A percentile compares a stretch with the other conserved stretches of the same genome.
Conservation (phyloP, 2,113 vertebrate genomes). For the Rhinoderma darwinii region DNA sequence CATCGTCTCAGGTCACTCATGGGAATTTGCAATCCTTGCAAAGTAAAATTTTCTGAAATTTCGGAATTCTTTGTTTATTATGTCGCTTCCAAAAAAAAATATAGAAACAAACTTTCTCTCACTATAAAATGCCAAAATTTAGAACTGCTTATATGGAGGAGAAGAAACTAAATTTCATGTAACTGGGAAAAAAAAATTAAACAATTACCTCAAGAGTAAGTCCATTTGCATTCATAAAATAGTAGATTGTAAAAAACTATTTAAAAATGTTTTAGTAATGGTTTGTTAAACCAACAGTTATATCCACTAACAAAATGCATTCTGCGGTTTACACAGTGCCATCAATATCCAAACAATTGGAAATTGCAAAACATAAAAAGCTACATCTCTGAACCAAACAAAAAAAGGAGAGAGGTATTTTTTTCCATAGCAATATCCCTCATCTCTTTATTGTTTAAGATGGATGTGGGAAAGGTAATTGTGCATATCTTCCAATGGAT, state of each 20-base stretch:
- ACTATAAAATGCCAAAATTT: constrained; percentile 21
- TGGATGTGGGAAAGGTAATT: background rate
- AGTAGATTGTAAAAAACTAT: constrained; percentile 18
- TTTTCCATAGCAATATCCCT: background rate
- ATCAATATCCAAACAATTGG: background rate
- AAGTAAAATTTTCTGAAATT: background rate
- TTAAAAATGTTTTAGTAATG: background rate
- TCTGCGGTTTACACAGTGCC: background rate
- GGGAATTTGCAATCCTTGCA: background rate
- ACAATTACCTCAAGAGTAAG: constrained; percentile 59
- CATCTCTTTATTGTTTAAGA: background rate
- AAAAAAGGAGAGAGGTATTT: background rate
- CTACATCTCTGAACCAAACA: background rate
- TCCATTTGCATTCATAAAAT: constrained; percentile 47
- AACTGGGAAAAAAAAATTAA: constrained; percentile 26
- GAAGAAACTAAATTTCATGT: constrained; percentile 36
- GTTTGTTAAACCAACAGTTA: background rate
- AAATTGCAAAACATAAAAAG: background rate
- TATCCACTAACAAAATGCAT: background rate
- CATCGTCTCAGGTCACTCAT: background rate
- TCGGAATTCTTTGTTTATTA: background rate
- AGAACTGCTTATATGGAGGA: constrained; percentile 47
- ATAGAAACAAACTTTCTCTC: constrained; percentile 16
- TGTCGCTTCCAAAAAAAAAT: background rate
- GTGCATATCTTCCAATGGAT: background rate